Conservation (phyloP, 30 jellyfish, hydroid and myxozoan genomes). For the Euphysa ruthae region DNA sequence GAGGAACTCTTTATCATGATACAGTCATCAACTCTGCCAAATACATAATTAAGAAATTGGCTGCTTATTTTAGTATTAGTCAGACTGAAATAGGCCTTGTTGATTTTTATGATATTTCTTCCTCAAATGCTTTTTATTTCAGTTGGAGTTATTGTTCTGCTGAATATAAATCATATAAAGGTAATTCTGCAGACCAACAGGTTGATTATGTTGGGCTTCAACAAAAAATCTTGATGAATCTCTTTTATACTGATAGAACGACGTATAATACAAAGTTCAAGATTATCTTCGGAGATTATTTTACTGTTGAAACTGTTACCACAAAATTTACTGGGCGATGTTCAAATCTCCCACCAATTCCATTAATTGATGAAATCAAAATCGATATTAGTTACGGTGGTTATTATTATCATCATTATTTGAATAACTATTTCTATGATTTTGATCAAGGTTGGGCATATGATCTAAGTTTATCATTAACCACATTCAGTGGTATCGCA, state of each 20-base stretch:
- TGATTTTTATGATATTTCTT: neutral
- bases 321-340: slow-evolving; percentile 62
- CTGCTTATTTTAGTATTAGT: slow-evolving; percentile 8
- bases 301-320: slow-evolving; percentile 42
- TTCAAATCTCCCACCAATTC: slow-evolving; percentile 57
- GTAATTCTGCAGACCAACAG: slow-evolving; percentile 7
- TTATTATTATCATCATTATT: slow-evolving; percentile 25
- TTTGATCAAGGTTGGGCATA: slow-evolving; percentile 72
- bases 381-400: slow-evolving; percentile 50
- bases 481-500: neutral
- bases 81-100: slow-evolving; percentile 29
- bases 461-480: neutral
- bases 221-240: slow-evolving; percentile 4
- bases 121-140: neutral
- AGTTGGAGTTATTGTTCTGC: slow-evolving; percentile 56
- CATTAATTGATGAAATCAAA: slow-evolving; percentile 9
- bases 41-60: neutral
- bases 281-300: slow-evolving; percentile 12
- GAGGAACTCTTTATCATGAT: neutral
- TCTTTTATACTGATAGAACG: neutral
- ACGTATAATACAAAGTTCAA: slow-evolving; percentile 4
- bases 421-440: slow-evolving; percentile 48
- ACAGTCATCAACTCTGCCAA: slow-evolving; percentile 2
- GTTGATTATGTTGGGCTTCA: slow-evolving; percentile 28
- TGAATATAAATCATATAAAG: slow-evolving; percentile 6